Conservation (phyloP, 2,113 vertebrate genomes). For the Sander vitreus region DNA sequence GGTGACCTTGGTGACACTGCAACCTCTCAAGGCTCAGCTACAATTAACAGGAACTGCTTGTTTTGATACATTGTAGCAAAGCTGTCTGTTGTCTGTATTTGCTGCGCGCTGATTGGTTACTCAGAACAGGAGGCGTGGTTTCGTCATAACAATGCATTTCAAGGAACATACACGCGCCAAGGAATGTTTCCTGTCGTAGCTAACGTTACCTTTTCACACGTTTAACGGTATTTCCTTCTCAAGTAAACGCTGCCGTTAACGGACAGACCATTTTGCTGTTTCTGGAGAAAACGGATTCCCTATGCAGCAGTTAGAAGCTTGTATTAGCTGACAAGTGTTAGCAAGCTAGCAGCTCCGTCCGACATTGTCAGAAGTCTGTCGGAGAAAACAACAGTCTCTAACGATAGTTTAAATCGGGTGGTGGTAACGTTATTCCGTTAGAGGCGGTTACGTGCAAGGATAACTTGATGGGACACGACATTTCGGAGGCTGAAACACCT, state of each 20-base stretch:
- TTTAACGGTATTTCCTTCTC: conserved; percentile 11
- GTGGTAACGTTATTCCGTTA: not conserved
- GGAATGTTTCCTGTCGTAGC: conserved; percentile 75
- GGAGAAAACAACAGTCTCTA: conserved; percentile 22
- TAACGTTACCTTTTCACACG: not conserved
- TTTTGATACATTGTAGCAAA: conserved; percentile 59
- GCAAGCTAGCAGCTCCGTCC: conserved; percentile 57
- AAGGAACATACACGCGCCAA: conserved; percentile 79
- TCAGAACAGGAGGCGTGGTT: conserved; percentile 66
- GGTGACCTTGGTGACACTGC: no score
- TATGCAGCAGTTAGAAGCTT: conserved; percentile 39
- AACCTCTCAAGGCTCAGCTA: not conserved
- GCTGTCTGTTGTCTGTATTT: conserved; percentile 66
- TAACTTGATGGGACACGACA: conserved; percentile 58
- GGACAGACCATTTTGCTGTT: not conserved
- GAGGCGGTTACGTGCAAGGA: conserved; percentile 1
- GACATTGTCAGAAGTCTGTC: conserved; percentile 38
- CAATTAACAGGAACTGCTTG: conserved; percentile 45
- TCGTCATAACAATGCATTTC: conserved; percentile 79
- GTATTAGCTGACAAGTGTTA: conserved; percentile 66
- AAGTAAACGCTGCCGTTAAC: not conserved
- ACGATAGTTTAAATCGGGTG: not conserved
- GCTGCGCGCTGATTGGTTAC: conserved; percentile 46
- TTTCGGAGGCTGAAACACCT: conserved; percentile 62
- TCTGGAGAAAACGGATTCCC: not conserved